A percentile compares a stretch with the other conserved stretches of the same genome.
Conservation (phyloP, 2,797 vertebrate species). For the Cephalopachus bancanus region DNA sequence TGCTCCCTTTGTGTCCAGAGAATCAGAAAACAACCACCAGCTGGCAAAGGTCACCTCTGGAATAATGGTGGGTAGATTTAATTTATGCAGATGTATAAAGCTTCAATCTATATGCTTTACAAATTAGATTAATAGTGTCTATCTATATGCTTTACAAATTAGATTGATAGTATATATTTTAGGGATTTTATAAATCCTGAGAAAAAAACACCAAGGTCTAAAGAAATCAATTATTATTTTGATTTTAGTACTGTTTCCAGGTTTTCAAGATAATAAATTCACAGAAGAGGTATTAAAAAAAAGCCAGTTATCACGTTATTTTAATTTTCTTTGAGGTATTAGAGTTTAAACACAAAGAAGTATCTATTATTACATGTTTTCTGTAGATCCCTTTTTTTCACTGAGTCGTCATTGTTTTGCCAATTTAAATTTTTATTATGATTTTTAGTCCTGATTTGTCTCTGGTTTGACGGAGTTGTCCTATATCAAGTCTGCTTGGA, state of each 20-base stretch:
- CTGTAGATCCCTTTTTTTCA: background rate
- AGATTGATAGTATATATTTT: slow-evolving; percentile 54
- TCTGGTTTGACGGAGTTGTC: slow-evolving; percentile 35
- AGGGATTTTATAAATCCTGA: slow-evolving; percentile 68
- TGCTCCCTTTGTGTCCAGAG: slow-evolving; percentile 64
- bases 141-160: slow-evolving; percentile 72
- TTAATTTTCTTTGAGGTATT: slow-evolving; percentile 34
- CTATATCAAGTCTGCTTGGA: background rate
- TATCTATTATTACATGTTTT: background rate
- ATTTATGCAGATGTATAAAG: slow-evolving; percentile 82
- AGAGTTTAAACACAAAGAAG: no score
- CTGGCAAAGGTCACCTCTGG: slow-evolving; percentile 77
- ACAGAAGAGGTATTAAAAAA: background rate
- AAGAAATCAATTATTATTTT: slow-evolving; percentile 38
- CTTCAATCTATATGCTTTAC: slow-evolving; percentile 73
- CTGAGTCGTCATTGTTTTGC: background rate
- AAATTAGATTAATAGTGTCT: slow-evolving; percentile 41
- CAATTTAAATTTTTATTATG: background rate
- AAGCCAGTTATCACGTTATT: background rate
- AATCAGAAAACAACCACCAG: slow-evolving; percentile 1
- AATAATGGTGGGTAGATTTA: background rate
- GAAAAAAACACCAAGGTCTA: slow-evolving; percentile 60
- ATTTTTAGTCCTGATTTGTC: background rate
- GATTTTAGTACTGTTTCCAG: slow-evolving; percentile 46
- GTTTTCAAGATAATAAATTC: slow-evolving; percentile 15